A percentile compares a stretch with the other conserved stretches of the same genome.
Evolutionary conservation across 2,113 vertebrate genomes (phyloP).

Genomic region (Myotis davidii): DNA sequence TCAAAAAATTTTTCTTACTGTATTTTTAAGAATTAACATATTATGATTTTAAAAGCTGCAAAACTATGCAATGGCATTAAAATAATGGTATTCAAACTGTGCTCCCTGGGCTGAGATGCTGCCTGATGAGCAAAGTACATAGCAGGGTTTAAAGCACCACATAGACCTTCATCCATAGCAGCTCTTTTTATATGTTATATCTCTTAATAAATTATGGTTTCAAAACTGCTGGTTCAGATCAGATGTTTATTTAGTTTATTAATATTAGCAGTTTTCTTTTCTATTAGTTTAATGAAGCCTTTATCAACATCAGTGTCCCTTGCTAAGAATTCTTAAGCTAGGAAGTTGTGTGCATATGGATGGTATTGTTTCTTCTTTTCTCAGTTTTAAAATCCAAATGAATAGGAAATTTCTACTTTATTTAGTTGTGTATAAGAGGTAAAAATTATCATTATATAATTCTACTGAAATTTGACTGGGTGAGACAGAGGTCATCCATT

Average conservation of each 20-base stretch:
- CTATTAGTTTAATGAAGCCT: background rate
- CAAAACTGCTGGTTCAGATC: constrained; percentile 3
- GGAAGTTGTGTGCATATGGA: background rate
- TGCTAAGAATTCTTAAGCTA: constrained; percentile 25
- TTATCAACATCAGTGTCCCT: background rate
- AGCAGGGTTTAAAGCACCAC: background rate
- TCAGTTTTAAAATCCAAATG: constrained; percentile 8
- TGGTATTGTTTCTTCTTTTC: background rate
- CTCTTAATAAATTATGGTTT: background rate
- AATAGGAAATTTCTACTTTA: background rate
- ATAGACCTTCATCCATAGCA: background rate
- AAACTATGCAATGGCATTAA: background rate
- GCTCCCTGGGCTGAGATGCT: background rate
- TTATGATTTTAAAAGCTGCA: background rate
- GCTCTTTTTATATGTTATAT: background rate
- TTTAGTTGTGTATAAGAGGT: background rate
- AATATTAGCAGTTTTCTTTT: background rate
- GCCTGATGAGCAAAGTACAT: background rate
- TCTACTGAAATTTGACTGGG: background rate
- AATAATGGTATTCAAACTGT: background rate
- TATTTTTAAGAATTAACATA: background rate
- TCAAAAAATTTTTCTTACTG: background rate
- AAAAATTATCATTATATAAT: background rate
- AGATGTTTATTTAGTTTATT: background rate
- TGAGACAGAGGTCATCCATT: background rate